These are phyloP conservation scores for Mormyrops boulengeri DNA, from an alignment of 2,797 vertebrate species.

Conservation along the genomic window DNA sequence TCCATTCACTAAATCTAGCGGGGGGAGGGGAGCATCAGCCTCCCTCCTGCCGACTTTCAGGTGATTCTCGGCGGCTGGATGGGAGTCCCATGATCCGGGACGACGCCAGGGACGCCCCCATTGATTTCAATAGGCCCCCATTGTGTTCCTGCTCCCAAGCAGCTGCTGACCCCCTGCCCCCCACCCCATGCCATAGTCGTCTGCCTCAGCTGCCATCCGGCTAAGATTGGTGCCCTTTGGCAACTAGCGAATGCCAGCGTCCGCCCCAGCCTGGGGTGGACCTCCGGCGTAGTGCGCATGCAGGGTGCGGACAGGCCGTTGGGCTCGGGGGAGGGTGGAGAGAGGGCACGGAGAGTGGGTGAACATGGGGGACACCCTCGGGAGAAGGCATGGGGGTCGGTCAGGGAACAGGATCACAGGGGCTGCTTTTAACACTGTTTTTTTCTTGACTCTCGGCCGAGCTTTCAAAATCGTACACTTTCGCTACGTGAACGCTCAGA, in stretches of 20 bases:
- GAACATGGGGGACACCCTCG: not conserved
- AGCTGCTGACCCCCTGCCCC: conserved; percentile 29
- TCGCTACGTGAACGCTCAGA: not conserved
- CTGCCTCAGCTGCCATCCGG: conserved; percentile 31
- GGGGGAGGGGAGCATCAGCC: not conserved
- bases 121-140: conserved; percentile 40
- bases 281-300: not conserved
- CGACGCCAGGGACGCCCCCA: conserved; percentile 24
- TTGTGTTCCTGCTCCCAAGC: conserved; percentile 17
- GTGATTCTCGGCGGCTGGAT: conserved; percentile 34
- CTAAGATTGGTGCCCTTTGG: conserved; percentile 20
- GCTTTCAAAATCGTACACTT: not conserved
- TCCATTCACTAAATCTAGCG: not conserved
- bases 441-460: not conserved
- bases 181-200: conserved; percentile 31
- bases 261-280: not conserved
- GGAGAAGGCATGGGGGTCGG: not conserved
- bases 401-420: not conserved
- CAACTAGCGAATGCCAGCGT: conserved; percentile 17
- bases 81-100: conserved; percentile 25
- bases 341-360: not conserved
- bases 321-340: not conserved
- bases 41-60: conserved; percentile 27
- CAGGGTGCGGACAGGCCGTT: not conserved
- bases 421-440: not conserved